phyloP scores from a whole-genome alignment of 2,113 vertebrate genomes.

The Zapornia atra region DNA sequence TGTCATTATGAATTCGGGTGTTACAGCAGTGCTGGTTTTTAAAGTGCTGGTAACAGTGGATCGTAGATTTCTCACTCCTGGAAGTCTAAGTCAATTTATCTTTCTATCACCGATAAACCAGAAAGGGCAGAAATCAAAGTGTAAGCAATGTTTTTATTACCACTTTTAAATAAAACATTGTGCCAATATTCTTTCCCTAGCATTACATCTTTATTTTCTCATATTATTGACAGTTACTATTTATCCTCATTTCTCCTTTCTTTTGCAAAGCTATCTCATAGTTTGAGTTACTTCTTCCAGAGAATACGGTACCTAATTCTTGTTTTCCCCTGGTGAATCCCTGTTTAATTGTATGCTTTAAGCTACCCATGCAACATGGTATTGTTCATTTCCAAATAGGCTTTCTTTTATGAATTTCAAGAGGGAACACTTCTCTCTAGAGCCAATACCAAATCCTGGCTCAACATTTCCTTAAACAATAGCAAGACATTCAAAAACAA shows the following conservation, averaged over 20 bases:
- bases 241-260: constrained; percentile 33
- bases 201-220: constrained; percentile 48
- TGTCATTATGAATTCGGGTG: constrained; percentile 48
- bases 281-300: constrained; percentile 31
- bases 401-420: constrained; percentile 7
- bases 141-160: constrained; percentile 53
- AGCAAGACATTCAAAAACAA: background rate
- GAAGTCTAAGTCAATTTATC: constrained; percentile 58
- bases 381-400: background rate
- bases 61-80: background rate
- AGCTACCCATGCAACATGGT: background rate
- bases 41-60: constrained; percentile 20
- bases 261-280: background rate
- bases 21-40: background rate
- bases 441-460: background rate
- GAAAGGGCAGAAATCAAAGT: constrained; percentile 62
- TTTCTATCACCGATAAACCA: constrained; percentile 57
- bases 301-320: background rate
- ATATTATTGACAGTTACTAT: constrained; percentile 31
- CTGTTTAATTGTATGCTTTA: constrained; percentile 29
- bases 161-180: constrained; percentile 46
- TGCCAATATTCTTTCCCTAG: constrained; percentile 27
- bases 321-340: constrained; percentile 33
- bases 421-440: background rate
- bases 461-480: background rate